Evolutionary conservation across 2,797 vertebrate genomes (phyloP), one percentile per base, ranked within the genome.

Genomic region (Allochrocebus solatus): DNA sequence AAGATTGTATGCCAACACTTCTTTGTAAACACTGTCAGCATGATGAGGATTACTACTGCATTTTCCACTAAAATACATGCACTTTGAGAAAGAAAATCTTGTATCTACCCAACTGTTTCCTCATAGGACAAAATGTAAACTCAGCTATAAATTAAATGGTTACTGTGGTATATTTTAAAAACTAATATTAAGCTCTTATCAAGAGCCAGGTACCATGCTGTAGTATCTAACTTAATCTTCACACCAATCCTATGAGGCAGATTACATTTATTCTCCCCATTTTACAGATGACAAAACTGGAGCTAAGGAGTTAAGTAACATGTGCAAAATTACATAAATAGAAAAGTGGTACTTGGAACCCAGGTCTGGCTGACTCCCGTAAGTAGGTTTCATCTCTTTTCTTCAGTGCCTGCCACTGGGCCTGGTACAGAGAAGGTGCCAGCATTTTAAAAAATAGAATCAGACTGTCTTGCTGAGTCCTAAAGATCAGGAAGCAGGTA

Each of bases 61-160:
- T 50, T 96, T 94, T 95, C 43, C 16, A 89, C 72, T 93, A 84
- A 86, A 95, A 86, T 14, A 64, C 11, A 17, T 19, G 59, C 7
- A 39, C 24, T 89, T 70, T 89, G 70, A 79, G 91, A 84, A 95
- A 79, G 82, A 59, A 96, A 93, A 78, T 28, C 39, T 85, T 46
- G 2, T 33, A 14, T 43, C 36, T 61, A 81, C 43, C 57, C 39
- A 21, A 82, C 36, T 46, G 4, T 94, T 91, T 94, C 24, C 57
- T 94, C 50, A 64, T 12, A 76, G 89, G n/a, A 91, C 1, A 88
- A 33, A 43, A 67, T 87, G 50, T 78, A 57, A 89, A 53, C 13
- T 55, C 41, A 59, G 79, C 64, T 85, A 82, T 36, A 89, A 90
- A 90, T 59, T 72, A 57, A 86, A 92, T 46, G 89, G 39, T 67